These are phyloP conservation scores for Hyles euphorbiae DNA, from an alignment of 1,140 invertebrate genomes.

Conservation along the genomic window DNA sequence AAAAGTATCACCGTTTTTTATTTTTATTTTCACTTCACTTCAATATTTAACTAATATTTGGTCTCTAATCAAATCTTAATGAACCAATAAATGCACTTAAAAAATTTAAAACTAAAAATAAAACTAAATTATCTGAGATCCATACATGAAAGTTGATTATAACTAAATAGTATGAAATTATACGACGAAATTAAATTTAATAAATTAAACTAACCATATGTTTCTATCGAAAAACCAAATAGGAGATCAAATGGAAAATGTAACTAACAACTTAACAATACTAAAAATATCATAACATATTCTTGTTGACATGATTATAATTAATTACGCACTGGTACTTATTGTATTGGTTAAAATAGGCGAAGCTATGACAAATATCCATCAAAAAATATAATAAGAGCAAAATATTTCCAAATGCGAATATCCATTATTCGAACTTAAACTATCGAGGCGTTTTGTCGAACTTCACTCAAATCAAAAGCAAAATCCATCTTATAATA, in stretches of 20 bases:
- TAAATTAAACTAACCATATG: constrained; percentile 63
- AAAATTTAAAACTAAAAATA: constrained; percentile 63
- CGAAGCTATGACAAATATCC: no score
- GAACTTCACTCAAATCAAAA: constrained; percentile 72
- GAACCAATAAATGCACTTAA: constrained; percentile 33
- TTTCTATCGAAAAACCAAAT: constrained; percentile 57
- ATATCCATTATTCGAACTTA: constrained; percentile 1
- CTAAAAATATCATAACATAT: constrained; percentile 19
- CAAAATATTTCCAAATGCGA: constrained; percentile 9
- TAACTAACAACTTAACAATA: constrained; percentile 66
- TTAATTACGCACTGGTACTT: no score
- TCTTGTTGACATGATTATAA: constrained; percentile 3
- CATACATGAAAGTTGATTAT: constrained; percentile 30
- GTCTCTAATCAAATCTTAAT: constrained; percentile 49
- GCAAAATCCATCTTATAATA: constrained; percentile 46
- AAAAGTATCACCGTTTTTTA: constrained; percentile 1
- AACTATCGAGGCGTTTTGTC: constrained; percentile 53
- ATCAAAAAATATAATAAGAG: background rate
- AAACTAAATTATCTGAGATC: constrained; percentile 54
- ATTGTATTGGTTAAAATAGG: no score
- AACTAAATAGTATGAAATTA: constrained; percentile 43
- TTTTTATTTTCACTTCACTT: constrained; percentile 13
- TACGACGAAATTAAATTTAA: constrained; percentile 31
- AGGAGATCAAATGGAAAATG: constrained; percentile 70
- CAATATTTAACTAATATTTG: constrained; percentile 68